A percentile compares a stretch with the other conserved stretches of the same genome.
Conservation (phyloP, 2,888 invertebrate genomes). For the Coelopa pilipes region DNA sequence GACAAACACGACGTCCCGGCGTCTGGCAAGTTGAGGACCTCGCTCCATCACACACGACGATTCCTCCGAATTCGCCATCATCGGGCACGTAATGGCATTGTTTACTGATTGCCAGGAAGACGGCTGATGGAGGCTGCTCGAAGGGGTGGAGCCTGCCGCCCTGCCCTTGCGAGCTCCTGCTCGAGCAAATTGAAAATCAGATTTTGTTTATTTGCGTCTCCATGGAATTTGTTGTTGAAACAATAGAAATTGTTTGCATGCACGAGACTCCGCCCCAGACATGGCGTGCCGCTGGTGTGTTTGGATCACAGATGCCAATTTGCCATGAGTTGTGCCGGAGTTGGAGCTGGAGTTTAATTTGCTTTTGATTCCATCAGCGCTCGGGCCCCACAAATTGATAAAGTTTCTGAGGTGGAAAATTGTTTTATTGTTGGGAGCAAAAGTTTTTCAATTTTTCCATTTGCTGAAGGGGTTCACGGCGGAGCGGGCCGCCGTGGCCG, state of each 20-base stretch:
- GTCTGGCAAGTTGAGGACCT: background rate
- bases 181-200: slow-evolving; percentile 55
- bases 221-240: slow-evolving; percentile 27
- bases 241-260: slow-evolving; percentile 38
- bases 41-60: background rate
- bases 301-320: slow-evolving; percentile 13
- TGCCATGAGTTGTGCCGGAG: slow-evolving; percentile 25
- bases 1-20: slow-evolving; percentile 34
- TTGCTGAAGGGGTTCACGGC: slow-evolving; percentile 46
- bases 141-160: background rate
- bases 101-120: slow-evolving; percentile 30
- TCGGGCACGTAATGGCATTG: slow-evolving; percentile 31
- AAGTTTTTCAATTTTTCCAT: slow-evolving; percentile 60
- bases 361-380: slow-evolving; percentile 32
- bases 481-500: slow-evolving; percentile 23
- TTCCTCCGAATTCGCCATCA: background rate
- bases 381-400: slow-evolving; percentile 53
- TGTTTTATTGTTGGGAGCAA: slow-evolving; percentile 44
- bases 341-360: slow-evolving; percentile 33
- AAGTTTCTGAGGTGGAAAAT: slow-evolving; percentile 63
- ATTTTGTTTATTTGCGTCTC: slow-evolving; percentile 51
- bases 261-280: background rate
- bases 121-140: background rate
- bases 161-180: slow-evolving; percentile 20
- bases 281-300: background rate